phyloP scores from a whole-genome alignment of 2,888 invertebrate species.

The Steromphala cineraria region DNA sequence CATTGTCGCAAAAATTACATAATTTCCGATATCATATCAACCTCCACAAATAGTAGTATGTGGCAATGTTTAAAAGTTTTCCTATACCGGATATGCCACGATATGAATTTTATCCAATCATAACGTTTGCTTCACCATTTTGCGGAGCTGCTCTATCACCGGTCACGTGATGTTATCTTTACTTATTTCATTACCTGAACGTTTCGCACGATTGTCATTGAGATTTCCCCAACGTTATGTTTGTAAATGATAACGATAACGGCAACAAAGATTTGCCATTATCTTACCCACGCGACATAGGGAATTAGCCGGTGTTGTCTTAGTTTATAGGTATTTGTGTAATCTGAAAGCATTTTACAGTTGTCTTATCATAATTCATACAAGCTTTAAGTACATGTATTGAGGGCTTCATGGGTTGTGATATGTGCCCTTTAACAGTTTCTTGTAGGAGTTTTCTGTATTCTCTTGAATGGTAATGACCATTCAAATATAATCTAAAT shows the following conservation, averaged over 20 bases:
- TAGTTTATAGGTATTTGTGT: not conserved
- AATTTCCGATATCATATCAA: not conserved
- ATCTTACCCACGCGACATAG: not conserved
- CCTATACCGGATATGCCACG: not conserved
- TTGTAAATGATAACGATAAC: not conserved
- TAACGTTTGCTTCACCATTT: not conserved
- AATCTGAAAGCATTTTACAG: no score
- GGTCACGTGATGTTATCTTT: not conserved
- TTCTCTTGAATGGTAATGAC: no score
- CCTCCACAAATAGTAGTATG: not conserved
- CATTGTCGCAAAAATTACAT: not conserved
- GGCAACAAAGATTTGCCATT: not conserved
- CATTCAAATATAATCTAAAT: no score
- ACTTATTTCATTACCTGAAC: not conserved
- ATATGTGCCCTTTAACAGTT: no score
- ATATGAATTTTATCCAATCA: not conserved
- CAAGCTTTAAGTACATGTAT: no score
- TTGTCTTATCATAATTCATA: no score
- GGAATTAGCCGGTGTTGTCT: not conserved
- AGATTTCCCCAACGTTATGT: not conserved
- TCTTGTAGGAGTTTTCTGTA: no score
- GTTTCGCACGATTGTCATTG: slow-evolving; percentile 1
- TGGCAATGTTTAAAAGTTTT: not conserved
- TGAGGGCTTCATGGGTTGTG: no score
- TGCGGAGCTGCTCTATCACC: not conserved